Conservation (phyloP, 1,140 invertebrate species). For the Drosophila bipectinata region DNA sequence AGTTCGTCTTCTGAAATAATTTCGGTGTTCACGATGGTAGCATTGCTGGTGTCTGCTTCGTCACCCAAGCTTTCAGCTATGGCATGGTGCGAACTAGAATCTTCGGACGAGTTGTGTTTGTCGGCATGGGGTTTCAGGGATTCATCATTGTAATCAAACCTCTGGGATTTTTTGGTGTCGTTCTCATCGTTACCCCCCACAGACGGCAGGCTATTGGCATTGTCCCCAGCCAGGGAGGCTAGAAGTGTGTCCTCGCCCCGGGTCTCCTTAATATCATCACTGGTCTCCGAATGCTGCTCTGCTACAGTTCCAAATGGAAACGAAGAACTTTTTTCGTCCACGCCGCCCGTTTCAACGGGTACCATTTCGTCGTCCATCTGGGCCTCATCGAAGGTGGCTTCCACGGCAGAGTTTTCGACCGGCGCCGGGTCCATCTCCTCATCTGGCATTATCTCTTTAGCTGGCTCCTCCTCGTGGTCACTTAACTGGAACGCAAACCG, state of each 20-base stretch:
- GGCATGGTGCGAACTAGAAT: conserved; percentile 61
- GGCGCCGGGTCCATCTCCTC: conserved; percentile 15
- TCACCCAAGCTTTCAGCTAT: conserved; percentile 64
- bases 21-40: conserved; percentile 87
- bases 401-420: conserved; percentile 2
- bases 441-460: conserved; percentile 30
- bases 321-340: conserved; percentile 81
- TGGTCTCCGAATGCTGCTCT: conserved; percentile 74
- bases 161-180: conserved; percentile 53
- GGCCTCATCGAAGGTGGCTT: conserved; percentile 49
- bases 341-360: conserved; percentile 47
- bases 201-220: conserved; percentile 84
- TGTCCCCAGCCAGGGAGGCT: conserved; percentile 80
- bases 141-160: conserved; percentile 64
- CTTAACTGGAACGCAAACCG: conserved; percentile 51
- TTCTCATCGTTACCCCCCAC: conserved; percentile 80
- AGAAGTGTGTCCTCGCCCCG: conserved; percentile 74
- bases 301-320: conserved; percentile 73
- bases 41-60: conserved; percentile 71
- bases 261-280: conserved; percentile 66
- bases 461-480: conserved; percentile 58
- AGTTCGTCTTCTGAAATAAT: conserved; percentile 89
- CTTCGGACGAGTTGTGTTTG: conserved; percentile 69
- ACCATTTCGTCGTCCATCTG: conserved; percentile 65
- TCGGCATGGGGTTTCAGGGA: conserved; percentile 27